phyloP scores from a whole-genome alignment of 2,888 invertebrate species.

The Therioaphis trifolii region DNA sequence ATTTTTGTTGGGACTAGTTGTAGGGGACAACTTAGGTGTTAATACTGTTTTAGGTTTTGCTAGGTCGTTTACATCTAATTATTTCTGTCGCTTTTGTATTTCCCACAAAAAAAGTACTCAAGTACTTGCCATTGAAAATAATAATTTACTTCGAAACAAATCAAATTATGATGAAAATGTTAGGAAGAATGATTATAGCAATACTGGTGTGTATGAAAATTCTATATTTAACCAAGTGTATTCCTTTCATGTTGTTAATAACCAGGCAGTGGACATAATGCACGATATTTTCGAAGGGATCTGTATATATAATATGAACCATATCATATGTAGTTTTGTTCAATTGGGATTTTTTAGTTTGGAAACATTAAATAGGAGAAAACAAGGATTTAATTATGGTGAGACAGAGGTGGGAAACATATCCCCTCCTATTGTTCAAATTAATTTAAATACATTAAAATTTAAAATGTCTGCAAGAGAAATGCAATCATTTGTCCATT shows the following conservation, averaged over 20 bases:
- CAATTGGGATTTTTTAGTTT: not conserved
- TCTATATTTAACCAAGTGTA: not conserved
- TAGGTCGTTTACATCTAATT: slow-evolving; percentile 9
- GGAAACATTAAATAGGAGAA: not conserved
- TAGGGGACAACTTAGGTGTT: slow-evolving; percentile 14
- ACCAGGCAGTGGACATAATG: not conserved
- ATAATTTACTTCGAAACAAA: slow-evolving; percentile 4
- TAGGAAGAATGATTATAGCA: not conserved
- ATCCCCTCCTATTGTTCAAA: not conserved
- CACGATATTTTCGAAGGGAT: not conserved
- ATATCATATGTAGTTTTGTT: slow-evolving; percentile 18
- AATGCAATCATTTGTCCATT: no score
- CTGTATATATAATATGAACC: slow-evolving; percentile 13
- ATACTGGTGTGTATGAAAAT: slow-evolving; percentile 18
- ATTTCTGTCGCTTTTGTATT: slow-evolving; percentile 38
- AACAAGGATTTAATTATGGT: slow-evolving; percentile 1
- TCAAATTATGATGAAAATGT: slow-evolving; percentile 30
- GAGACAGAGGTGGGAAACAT: not conserved
- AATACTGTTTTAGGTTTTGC: slow-evolving; percentile 39
- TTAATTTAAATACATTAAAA: not conserved
- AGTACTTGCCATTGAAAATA: slow-evolving; percentile 17
- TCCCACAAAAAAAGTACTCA: slow-evolving; percentile 23
- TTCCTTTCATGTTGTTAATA: slow-evolving; percentile 3
- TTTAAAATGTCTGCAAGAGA: no score
- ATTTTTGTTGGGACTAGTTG: slow-evolving; percentile 21